phyloP scores from a whole-genome alignment of 2,113 vertebrate genomes.

The Hucho hucho region DNA sequence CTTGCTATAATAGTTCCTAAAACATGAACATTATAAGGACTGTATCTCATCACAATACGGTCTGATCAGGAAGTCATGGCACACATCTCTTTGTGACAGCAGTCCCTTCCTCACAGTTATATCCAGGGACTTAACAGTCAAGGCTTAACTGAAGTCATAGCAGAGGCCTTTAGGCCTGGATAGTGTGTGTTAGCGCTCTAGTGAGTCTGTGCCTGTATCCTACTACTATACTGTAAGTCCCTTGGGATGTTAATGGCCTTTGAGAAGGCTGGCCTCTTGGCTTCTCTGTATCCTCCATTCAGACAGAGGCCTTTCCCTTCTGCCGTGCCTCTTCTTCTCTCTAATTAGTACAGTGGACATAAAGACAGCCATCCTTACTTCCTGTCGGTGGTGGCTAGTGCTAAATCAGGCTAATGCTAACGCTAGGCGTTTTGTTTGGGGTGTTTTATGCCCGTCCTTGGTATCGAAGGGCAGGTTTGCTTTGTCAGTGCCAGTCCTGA shows the following conservation, averaged over 20 bases:
- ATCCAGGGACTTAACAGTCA: not conserved
- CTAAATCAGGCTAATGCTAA: constrained; percentile 50
- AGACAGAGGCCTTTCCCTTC: constrained; percentile 7
- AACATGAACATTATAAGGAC: not conserved
- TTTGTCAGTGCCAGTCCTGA: constrained; percentile 30
- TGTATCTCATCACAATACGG: not conserved
- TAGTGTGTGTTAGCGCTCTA: constrained; percentile 43
- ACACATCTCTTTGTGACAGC: too few relatives aligned
- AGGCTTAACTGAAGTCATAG: constrained; percentile 45
- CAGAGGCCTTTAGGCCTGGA: constrained; percentile 42
- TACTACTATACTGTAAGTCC: constrained; percentile 12
- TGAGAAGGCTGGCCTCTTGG: constrained; percentile 41
- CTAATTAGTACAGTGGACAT: constrained; percentile 50
- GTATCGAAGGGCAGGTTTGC: constrained; percentile 28
- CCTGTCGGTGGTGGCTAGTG: constrained; percentile 14
- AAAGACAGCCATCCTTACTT: constrained; percentile 36
- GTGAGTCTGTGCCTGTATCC: constrained; percentile 41
- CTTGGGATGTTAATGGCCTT: constrained; percentile 44
- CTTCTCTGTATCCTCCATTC: constrained; percentile 17
- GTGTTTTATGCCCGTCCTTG: constrained; percentile 61
- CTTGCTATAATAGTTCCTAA: not conserved
- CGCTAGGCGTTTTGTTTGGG: constrained; percentile 23
- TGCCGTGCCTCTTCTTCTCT: not conserved
- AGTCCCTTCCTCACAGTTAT: too few relatives aligned
- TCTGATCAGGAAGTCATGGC: not conserved